phyloP scores from a whole-genome alignment of 2,888 invertebrate genomes.

The Aphelenchoides bicaudatus region DNA sequence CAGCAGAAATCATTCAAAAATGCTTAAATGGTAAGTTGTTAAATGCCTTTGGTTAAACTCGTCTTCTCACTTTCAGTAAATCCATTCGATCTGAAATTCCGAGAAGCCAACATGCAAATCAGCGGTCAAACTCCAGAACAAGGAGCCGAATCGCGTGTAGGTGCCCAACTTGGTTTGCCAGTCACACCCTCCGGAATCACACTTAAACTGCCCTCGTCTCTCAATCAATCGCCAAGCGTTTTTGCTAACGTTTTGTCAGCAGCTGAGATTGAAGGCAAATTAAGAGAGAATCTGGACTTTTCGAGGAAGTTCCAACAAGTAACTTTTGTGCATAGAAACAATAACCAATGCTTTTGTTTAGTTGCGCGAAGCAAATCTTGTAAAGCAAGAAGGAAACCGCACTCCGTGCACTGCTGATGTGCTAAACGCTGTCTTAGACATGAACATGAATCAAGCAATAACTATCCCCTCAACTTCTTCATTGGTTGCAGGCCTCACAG shows the following conservation, averaged over 20 bases:
- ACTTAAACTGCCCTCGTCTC: constrained; percentile 39
- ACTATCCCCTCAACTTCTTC: constrained; percentile 28
- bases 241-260: constrained; percentile 48
- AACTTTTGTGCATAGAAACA: constrained; percentile 13
- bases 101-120: constrained; percentile 55
- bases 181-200: constrained; percentile 28
- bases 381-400: constrained; percentile 31
- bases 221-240: constrained; percentile 52
- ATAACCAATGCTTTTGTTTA: constrained; percentile 21
- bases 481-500: constrained; percentile 22
- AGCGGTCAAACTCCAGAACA: constrained; percentile 30
- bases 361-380: constrained; percentile 33
- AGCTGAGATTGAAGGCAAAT: constrained; percentile 36
- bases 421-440: constrained; percentile 56
- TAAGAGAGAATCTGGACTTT: constrained; percentile 42
- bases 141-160: constrained; percentile 35
- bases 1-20: constrained; percentile 58
- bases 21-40: too few species aligned
- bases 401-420: constrained; percentile 59
- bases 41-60: too few species aligned
- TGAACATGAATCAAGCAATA: constrained; percentile 45
- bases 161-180: constrained; percentile 28
- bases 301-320: constrained; percentile 38
- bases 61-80: too few species aligned
- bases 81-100: constrained; percentile 57